Evolutionary conservation across 2,113 vertebrate genomes (phyloP).

Genomic region (Lagenorhynchus albirostris): DNA sequence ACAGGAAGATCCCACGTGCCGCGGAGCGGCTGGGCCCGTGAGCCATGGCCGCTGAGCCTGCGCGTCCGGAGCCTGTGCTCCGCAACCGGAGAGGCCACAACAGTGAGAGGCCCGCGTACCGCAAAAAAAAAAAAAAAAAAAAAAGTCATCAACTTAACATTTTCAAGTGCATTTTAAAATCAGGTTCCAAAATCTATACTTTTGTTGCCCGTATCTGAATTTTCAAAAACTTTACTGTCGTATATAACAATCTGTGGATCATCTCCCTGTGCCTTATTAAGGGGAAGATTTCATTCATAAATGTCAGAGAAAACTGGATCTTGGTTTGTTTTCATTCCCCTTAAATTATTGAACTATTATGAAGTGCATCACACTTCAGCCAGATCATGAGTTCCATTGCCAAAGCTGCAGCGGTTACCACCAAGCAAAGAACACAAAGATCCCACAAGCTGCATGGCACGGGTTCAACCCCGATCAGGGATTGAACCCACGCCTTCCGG

Average conservation of each 20-base stretch:
- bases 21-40: too few relatives aligned
- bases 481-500: neutral
- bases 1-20: too few relatives aligned
- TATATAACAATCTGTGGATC: neutral
- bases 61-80: too few relatives aligned
- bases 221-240: neutral
- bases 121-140: neutral
- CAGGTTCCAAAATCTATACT: neutral
- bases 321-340: neutral
- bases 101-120: too few relatives aligned
- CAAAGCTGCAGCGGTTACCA: neutral
- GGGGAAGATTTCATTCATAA: neutral
- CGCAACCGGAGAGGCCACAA: too few relatives aligned
- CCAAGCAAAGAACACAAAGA: neutral
- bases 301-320: neutral
- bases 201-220: neutral
- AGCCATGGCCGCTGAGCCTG: too few relatives aligned
- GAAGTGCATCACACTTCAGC: neutral
- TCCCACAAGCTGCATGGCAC: too few relatives aligned
- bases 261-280: neutral
- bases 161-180: neutral
- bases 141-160: neutral
- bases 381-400: neutral
- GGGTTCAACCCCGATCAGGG: neutral
- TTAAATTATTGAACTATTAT: neutral